A percentile compares a stretch with the other conserved stretches of the same genome.
Evolutionary conservation across 2,113 vertebrate genomes (phyloP).

Genomic region (Dipodomys ordii): DNA sequence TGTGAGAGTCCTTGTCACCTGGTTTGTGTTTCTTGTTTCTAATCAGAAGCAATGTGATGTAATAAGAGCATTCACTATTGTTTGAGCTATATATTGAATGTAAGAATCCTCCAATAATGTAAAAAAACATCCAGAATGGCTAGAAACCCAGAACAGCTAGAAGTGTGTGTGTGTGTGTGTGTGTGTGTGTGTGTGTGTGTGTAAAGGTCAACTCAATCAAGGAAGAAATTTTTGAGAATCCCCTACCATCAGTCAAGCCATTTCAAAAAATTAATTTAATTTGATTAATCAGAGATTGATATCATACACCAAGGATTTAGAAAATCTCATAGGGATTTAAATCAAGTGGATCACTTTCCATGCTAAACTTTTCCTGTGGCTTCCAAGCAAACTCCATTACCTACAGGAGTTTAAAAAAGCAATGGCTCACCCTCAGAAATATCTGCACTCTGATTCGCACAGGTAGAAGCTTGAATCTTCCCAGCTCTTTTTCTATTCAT

Average conservation of each 20-base stretch:
- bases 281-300: conserved; percentile 54
- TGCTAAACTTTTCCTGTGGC: conserved; percentile 25
- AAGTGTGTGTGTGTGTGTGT: neutral
- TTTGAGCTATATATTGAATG: neutral
- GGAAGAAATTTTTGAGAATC: conserved; percentile 8
- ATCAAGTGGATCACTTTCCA: conserved; percentile 45
- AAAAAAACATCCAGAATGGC: neutral
- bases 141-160: too few relatives aligned
- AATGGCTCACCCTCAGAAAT: neutral
- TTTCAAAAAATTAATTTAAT: conserved; percentile 59
- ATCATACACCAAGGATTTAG: conserved; percentile 59
- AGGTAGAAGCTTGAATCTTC: neutral
- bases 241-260: conserved; percentile 16
- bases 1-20: neutral
- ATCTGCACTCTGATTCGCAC: neutral
- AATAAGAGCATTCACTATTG: neutral
- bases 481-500: neutral
- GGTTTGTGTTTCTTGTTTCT: neutral
- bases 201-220: neutral
- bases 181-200: neutral
- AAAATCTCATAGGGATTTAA: conserved; percentile 60
- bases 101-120: neutral
- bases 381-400: conserved; percentile 11
- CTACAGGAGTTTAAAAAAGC: conserved; percentile 15
- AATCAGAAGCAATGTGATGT: neutral